Percentiles rank a stretch among this genome's conserved stretches.
Conservation (phyloP, 1,140 invertebrate genomes). For the Zeugodacus cucurbitae region DNA sequence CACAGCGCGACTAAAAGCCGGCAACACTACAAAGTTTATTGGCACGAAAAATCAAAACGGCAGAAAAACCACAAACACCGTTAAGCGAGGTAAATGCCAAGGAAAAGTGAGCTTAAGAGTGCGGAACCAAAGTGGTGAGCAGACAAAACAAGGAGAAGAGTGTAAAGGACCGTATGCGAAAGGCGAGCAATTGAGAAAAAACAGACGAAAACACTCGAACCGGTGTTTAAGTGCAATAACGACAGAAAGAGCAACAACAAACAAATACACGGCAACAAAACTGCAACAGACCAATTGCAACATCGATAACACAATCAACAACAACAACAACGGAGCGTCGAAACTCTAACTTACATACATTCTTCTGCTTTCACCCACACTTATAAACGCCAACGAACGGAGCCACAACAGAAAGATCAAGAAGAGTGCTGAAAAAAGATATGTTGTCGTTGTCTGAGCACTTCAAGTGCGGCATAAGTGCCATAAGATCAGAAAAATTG, state of each 20-base stretch:
- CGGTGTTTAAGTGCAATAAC: slow-evolving; percentile 3
- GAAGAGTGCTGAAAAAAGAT: neutral
- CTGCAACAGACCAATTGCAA: neutral
- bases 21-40: slow-evolving; percentile 35
- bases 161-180: neutral
- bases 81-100: neutral
- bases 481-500: neutral
- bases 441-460: neutral
- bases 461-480: neutral
- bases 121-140: neutral
- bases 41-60: slow-evolving; percentile 2
- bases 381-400: too few species aligned
- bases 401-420: too few species aligned
- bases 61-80: slow-evolving; percentile 25
- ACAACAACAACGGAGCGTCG: neutral
- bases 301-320: neutral
- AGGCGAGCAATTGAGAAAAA: neutral
- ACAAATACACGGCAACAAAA: neutral
- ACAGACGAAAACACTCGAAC: neutral
- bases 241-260: neutral
- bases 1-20: neutral
- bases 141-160: neutral
- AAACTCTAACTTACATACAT: too few species aligned
- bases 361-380: neutral
- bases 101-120: neutral